Conservation (phyloP, 2,888 invertebrate genomes). For the Argyresthia albistria region DNA sequence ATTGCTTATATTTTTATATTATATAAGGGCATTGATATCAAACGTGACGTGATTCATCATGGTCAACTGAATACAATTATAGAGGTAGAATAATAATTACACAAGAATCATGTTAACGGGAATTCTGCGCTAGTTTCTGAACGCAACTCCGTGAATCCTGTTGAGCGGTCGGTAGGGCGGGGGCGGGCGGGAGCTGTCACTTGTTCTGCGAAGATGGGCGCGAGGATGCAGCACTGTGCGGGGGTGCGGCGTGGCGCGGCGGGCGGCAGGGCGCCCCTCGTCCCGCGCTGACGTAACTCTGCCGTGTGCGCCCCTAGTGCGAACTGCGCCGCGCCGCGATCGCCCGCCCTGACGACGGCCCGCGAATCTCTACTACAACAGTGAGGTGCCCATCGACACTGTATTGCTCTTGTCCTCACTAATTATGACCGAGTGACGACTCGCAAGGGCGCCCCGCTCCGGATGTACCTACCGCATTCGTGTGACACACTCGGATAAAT, state of each 20-base stretch:
- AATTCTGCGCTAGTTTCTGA: constrained; percentile 36
- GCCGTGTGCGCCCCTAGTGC: constrained; percentile 65
- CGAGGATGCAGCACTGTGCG: constrained; percentile 62
- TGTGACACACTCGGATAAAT: constrained; percentile 52
- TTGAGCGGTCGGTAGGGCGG: constrained; percentile 18
- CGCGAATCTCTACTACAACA: constrained; percentile 38
- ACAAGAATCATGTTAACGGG: constrained; percentile 29
- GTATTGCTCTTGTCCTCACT: constrained; percentile 27
- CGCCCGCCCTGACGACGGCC: constrained; percentile 26
- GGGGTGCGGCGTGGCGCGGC: constrained; percentile 51
- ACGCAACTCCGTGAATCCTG: constrained; percentile 12
- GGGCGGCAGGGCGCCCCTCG: constrained; percentile 31
- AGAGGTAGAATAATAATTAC: neutral
- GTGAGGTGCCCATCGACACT: constrained; percentile 48
- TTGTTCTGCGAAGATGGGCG: constrained; percentile 56
- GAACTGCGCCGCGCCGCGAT: constrained; percentile 64
- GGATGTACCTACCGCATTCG: constrained; percentile 19
- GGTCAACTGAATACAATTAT: no score
- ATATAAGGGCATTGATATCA: no score
- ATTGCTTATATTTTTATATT: no score
- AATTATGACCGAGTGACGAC: neutral
- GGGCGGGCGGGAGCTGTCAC: constrained; percentile 47
- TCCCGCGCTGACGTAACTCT: constrained; percentile 68
- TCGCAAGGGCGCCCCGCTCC: neutral
- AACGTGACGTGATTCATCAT: no score